phyloP scores from a whole-genome alignment of 2,113 vertebrate genomes.

The Pungitius pungitius region DNA sequence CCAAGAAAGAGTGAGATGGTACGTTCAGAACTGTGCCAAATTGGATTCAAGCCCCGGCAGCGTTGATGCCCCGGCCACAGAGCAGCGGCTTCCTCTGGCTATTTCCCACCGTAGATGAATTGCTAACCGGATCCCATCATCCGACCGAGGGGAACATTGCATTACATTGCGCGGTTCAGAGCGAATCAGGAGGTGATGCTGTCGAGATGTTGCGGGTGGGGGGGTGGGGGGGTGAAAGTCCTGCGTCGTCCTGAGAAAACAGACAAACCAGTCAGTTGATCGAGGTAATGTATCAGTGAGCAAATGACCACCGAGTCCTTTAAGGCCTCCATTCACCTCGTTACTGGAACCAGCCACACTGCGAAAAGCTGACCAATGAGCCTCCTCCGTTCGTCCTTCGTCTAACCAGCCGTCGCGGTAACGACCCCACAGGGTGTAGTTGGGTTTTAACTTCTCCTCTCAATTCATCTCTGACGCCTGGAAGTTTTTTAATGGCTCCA shows the following conservation, averaged over 20 bases:
- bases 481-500: slow-evolving; percentile 1
- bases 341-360: slow-evolving; percentile 17
- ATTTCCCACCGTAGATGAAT: slow-evolving; percentile 60
- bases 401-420: slow-evolving; percentile 12
- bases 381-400: slow-evolving; percentile 11
- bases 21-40: slow-evolving; percentile 28
- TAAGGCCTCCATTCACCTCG: slow-evolving; percentile 19
- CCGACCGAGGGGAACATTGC: slow-evolving; percentile 23
- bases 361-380: slow-evolving; percentile 39
- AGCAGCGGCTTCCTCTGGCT: slow-evolving; percentile 38
- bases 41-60: slow-evolving; percentile 29
- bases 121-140: slow-evolving; percentile 18
- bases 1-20: slow-evolving; percentile 2
- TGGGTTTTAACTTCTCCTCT: slow-evolving; percentile 44
- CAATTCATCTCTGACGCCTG: slow-evolving; percentile 6
- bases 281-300: slow-evolving; percentile 1
- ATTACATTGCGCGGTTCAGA: slow-evolving; percentile 21
- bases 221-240: background rate
- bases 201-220: background rate
- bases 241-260: background rate
- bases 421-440: slow-evolving; percentile 45
- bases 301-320: slow-evolving; percentile 31
- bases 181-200: background rate
- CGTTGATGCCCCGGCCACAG: slow-evolving; percentile 25
- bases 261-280: background rate